Evolutionary conservation across 2,113 vertebrate genomes (phyloP).

Genomic region (Atlantisia rogersi): DNA sequence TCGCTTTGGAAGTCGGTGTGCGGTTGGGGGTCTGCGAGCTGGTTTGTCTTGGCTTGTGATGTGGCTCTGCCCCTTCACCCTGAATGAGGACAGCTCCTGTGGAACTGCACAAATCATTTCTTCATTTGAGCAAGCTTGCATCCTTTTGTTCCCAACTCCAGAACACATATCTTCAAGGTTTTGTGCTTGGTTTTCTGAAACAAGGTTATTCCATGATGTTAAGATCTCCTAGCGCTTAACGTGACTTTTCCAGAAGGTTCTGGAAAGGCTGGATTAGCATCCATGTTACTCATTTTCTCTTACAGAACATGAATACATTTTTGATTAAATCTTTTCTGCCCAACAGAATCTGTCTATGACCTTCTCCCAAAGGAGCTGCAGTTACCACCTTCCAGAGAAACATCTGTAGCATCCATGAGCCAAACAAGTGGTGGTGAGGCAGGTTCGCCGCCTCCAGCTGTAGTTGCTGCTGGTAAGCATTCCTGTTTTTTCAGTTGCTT

Average conservation of each 20-base stretch:
- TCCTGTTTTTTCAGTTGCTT: conserved; percentile 51
- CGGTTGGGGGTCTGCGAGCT: neutral
- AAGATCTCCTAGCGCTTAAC: neutral
- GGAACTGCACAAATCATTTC: neutral
- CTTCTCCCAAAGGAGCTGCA: conserved; percentile 95
- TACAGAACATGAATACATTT: neutral
- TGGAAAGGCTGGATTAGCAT: neutral
- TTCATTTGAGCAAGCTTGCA: conserved; percentile 14
- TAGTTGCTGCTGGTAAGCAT: conserved; percentile 92
- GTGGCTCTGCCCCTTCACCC: neutral
- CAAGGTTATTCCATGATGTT: neutral
- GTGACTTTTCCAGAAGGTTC: neutral
- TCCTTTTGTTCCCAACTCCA: neutral
- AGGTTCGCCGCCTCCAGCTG: conserved; percentile 87
- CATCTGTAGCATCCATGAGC: conserved; percentile 90
- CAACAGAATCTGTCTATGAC: conserved; percentile 94
- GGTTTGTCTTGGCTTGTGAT: neutral
- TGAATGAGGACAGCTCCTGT: neutral
- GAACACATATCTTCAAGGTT: neutral
- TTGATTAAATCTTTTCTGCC: neutral
- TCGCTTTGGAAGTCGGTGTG: neutral
- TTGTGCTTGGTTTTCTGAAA: neutral
- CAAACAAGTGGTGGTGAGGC: conserved; percentile 97
- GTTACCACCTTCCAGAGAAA: conserved; percentile 87
- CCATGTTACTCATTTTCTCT: neutral